phyloP scores from a whole-genome alignment of 2,113 vertebrate genomes.

The Tylochromis polylepis region DNA sequence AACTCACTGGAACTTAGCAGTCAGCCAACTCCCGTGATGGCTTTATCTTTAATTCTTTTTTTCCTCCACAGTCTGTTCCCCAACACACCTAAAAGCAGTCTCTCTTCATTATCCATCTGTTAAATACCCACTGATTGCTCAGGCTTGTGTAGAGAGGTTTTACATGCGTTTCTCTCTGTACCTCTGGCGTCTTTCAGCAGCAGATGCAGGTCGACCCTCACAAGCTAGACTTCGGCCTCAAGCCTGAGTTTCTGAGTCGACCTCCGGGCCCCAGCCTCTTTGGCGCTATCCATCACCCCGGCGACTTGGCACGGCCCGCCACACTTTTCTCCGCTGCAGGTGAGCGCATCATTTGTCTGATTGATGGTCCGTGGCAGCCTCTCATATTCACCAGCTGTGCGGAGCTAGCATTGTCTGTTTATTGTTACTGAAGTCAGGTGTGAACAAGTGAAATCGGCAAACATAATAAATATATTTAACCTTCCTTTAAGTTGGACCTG shows the following conservation, averaged over 20 bases:
- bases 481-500: accelerated
- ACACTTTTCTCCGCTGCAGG: conserved; percentile 94
- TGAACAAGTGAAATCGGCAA: neutral
- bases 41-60: neutral
- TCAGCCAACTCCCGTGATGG: neutral
- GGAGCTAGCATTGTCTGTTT: neutral
- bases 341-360: conserved; percentile 36
- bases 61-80: neutral
- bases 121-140: neutral
- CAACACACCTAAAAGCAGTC: accelerated
- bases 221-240: conserved; percentile 96
- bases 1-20: neutral
- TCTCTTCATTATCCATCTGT: neutral
- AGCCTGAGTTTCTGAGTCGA: conserved; percentile 93
- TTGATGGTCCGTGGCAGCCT: accelerated
- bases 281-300: conserved; percentile 91
- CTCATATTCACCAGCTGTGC: neutral
- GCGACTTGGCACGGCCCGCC: conserved; percentile 90
- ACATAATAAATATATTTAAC: accelerated
- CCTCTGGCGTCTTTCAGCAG: conserved; percentile 80
- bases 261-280: conserved; percentile 93
- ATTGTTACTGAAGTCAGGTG: neutral
- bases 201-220: conserved; percentile 98
- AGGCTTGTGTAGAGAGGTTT: neutral
- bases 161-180: conserved; percentile 42